Base-by-base conservation (phyloP, 2,113 vertebrate species). In the Nestor notabilis region DNA sequence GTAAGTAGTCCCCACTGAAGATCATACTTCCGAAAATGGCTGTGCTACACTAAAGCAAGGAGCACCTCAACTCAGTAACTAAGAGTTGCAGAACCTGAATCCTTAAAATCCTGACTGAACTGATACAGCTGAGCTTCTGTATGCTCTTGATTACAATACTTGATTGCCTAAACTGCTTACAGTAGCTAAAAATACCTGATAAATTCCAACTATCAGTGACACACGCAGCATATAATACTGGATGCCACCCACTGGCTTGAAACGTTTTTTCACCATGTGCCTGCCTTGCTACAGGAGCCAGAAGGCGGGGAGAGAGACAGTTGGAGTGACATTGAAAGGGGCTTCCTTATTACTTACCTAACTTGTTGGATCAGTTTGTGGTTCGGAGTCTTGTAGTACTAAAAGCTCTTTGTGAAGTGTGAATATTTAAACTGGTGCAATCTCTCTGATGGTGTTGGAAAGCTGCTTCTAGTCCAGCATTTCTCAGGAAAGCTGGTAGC, bases 181-280 rank as follows among this genome's bases (percentile, higher is more conserved):
- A 37, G 63, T 46, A 56, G 66, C 94, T 94, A 95, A 95, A 97
- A 94, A 96, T 95, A 93, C 69, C 92, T 72, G 47, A 94, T 91
- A 31, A 72, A 95, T 88, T 96, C 85, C 79, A 91, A 44, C 56
- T 82, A 87, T 60, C 61, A 60, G 11, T 5, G 11, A 76, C 61
- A 79, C 52, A 69, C 79, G 43, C 44, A 94, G 85, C 71, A 82
- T 68, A 44, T 16, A 94, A 72, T 83, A 88, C 65, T 76, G 56
- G 56, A 55, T 92, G 70, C 94, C 78, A 83, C 94, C 82, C 92
- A 94, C 85, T 85, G 90, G 52, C 61, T 90, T 79, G 52, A 78
- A 91, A 43, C 10, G 3, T 29, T 82, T 91, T 93, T 84, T 72
- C 27, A 28, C 35, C 16, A 3, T 39, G 39, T 83, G 35, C 29